Conservation (phyloP, 2,888 invertebrate species). For the Abrostola tripartita region DNA sequence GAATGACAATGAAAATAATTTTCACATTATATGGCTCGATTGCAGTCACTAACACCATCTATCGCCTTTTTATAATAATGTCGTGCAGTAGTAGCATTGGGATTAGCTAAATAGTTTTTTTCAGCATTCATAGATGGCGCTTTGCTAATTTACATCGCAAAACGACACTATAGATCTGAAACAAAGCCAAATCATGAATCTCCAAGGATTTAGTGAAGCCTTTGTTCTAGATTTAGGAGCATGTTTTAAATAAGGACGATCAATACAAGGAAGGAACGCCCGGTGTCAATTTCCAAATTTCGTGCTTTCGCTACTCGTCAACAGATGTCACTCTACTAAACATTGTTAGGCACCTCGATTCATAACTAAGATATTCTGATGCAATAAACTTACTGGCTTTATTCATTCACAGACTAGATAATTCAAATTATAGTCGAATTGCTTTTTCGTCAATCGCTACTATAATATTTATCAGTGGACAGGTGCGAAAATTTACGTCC, state of each 20-base stretch:
- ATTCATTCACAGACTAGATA: no score
- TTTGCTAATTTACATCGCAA: neutral
- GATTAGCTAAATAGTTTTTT: fast-evolving
- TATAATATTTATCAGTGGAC: no score
- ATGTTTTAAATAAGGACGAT: neutral
- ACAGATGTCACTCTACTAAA: slow-evolving; percentile 30
- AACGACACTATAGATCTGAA: no score
- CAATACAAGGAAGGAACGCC: no score
- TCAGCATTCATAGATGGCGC: slow-evolving; percentile 14
- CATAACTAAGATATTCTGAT: no score
- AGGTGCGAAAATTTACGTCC: no score
- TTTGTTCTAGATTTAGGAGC: neutral
- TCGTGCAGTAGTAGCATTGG: neutral
- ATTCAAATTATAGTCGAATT: no score
- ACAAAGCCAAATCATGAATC: no score
- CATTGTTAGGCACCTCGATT: no score
- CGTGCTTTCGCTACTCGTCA: slow-evolving; percentile 23
- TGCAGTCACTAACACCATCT: slow-evolving; percentile 4
- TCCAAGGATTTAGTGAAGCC: neutral
- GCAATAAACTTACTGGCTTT: no score
- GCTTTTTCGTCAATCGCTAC: no score
- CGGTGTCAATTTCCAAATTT: neutral
- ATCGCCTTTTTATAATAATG: neutral
- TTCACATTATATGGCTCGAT: no score
- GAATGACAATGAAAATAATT: neutral